phyloP scores from a whole-genome alignment of 2,888 invertebrate genomes.

The Metalampra italica region DNA sequence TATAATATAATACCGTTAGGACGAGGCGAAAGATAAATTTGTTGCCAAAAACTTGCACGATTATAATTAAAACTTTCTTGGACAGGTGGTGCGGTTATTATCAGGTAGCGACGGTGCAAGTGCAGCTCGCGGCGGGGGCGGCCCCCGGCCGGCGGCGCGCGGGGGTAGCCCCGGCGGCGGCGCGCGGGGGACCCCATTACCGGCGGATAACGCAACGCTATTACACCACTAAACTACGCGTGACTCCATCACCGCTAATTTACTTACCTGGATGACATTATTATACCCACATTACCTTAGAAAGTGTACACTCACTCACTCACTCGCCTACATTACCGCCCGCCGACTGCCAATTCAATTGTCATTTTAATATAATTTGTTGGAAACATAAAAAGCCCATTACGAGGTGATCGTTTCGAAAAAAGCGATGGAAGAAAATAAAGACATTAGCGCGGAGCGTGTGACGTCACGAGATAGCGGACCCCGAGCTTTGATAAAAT shows the following conservation, averaged over 20 bases:
- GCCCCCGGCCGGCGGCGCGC: conserved; percentile 7
- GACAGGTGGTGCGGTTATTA: no score
- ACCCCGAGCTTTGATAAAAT: conserved; percentile 6
- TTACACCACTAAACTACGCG: conserved; percentile 50
- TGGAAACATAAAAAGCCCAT: conserved; percentile 19
- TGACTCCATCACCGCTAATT: conserved; percentile 51
- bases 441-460: not conserved
- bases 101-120: no score
- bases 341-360: conserved; percentile 36
- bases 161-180: conserved; percentile 9
- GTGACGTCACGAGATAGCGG: not conserved
- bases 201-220: conserved; percentile 18
- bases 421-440: not conserved
- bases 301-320: conserved; percentile 12
- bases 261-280: conserved; percentile 53
- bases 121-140: not conserved
- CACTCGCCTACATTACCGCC: not conserved
- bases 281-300: conserved; percentile 45
- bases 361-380: conserved; percentile 48
- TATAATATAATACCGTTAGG: no score
- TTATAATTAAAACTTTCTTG: no score
- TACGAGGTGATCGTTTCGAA: conserved; percentile 2
- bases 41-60: no score
- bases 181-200: not conserved
- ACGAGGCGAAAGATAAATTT: no score